These are phyloP conservation scores for Melanotaenia duboulayi DNA, from an alignment of 2,113 vertebrate genomes.

Conservation along the genomic window DNA sequence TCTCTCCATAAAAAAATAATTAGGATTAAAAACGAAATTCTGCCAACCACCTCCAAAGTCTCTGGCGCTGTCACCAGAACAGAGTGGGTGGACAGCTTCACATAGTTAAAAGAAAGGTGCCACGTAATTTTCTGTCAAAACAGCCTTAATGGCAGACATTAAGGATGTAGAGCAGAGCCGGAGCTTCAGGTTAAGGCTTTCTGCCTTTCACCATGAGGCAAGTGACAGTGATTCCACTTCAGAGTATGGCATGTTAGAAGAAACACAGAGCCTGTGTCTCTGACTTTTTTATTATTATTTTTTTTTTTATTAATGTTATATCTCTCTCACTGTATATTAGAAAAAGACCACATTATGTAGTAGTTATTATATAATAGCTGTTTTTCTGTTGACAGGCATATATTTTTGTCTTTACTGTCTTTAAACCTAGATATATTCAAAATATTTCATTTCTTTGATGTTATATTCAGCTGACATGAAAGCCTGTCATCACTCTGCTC, in stretches of 20 bases:
- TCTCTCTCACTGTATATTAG: background rate
- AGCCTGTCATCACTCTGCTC: background rate
- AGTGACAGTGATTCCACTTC: slow-evolving; percentile 36
- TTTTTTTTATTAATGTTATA: background rate
- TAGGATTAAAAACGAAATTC: slow-evolving; percentile 34
- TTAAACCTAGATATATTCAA: background rate
- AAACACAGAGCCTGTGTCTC: background rate
- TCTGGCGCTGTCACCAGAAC: slow-evolving; percentile 28
- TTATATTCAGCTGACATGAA: background rate
- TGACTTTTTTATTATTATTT: background rate
- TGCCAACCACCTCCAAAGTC: slow-evolving; percentile 15
- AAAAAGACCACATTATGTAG: background rate
- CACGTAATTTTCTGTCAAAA: slow-evolving; percentile 64
- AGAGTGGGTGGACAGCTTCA: slow-evolving; percentile 46
- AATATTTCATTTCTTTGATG: background rate
- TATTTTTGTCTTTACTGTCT: background rate
- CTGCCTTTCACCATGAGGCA: slow-evolving; percentile 43
- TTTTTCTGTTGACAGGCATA: background rate
- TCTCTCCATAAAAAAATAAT: slow-evolving; percentile 30
- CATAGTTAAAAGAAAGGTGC: slow-evolving; percentile 49
- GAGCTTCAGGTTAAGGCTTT: slow-evolving; percentile 30
- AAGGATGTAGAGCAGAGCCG: slow-evolving; percentile 31
- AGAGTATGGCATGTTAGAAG: background rate
- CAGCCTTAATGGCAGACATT: slow-evolving; percentile 60
- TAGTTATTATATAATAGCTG: slow-evolving; percentile 5